These are phyloP conservation scores for Parauchenoglanis ngamensis DNA, from an alignment of 2,797 vertebrate genomes.

Conservation along the genomic window DNA sequence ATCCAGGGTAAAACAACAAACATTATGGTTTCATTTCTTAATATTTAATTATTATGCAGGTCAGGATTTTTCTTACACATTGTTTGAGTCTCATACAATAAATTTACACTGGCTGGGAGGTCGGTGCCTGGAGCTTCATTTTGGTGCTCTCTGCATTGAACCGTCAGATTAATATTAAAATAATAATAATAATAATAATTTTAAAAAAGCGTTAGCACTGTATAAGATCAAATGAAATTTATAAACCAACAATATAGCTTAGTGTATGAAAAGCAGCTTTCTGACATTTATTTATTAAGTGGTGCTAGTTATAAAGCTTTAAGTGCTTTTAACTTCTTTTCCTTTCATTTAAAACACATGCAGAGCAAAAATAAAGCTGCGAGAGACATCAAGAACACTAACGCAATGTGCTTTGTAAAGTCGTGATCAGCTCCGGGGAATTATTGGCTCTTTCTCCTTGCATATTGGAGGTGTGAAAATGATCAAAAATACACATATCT, in stretches of 20 bases:
- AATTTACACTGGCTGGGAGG: not conserved
- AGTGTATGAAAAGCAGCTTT: not conserved
- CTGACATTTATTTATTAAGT: not conserved
- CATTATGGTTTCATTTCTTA: not conserved
- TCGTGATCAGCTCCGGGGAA: not conserved
- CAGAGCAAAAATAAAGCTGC: not conserved
- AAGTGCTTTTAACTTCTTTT: not conserved
- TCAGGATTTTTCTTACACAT: not conserved
- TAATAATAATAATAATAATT: not conserved
- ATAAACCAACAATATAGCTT: not conserved
- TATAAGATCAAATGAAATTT: not conserved
- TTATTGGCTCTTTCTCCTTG: not conserved
- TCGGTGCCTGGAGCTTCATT: not conserved
- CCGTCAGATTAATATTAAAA: no score
- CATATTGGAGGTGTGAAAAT: not conserved
- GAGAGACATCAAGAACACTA: not conserved
- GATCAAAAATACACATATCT: not conserved
- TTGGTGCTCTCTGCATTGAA: not conserved
- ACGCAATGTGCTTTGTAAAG: not conserved
- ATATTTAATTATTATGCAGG: not conserved
- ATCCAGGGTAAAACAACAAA: not conserved
- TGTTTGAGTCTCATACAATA: not conserved
- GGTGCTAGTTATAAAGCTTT: not conserved
- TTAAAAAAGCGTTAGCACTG: not conserved
- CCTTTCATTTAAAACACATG: not conserved